Base-by-base conservation (phyloP, 2,797 vertebrate species). In the Heteromormyrus szaboi region DNA sequence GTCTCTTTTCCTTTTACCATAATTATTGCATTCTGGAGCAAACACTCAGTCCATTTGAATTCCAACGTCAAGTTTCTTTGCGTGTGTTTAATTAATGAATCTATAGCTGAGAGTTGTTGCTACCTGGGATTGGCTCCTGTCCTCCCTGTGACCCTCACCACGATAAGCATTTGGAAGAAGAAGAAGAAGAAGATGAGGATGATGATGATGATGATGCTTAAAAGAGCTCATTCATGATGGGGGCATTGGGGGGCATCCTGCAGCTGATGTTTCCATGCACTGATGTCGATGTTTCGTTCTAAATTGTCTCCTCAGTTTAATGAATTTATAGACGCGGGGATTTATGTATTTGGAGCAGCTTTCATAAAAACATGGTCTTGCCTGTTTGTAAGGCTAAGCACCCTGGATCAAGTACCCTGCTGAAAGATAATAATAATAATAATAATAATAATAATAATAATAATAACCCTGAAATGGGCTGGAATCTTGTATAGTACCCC, bases 231-330 rank as follows among this genome's bases (percentile, higher is more conserved):
- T 59, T 85, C 12, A 17, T 22, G 65, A 72, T 14, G 33, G 29
- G 12, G 29, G 4, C 65, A 72, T 37, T 14, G 11, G 59, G 59
- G 59, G 65, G 22, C 62, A 68, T 48, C 25, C 4, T 53, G 85
- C 68, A 4, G 25, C 19, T 89, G 81, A 81, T n/a, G 19, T 25
- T 62, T 56, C 50, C 85, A 54, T 3, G 48, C 48, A 22, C 37
- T 46, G 37, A 48, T 25, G 2, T 5, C 46, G 0, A 46, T 59
- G 29, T 50, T 89, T 86, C 88, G 33, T 83, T 87, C 17, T 51
- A 87, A 53, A 29, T 54, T 76, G 84, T 76, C 44, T 14, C 41
- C 90, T 90, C 59, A 87, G 89, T 89, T 88, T 90, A 25, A 84
- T 51, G 46, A 7, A 53, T 25, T 25, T 56, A 37, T 33, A 54